Evolutionary conservation across 1,140 invertebrate species (phyloP), one percentile per base, ranked within the genome.

Genomic region (Andrena cerasifolii): DNA sequence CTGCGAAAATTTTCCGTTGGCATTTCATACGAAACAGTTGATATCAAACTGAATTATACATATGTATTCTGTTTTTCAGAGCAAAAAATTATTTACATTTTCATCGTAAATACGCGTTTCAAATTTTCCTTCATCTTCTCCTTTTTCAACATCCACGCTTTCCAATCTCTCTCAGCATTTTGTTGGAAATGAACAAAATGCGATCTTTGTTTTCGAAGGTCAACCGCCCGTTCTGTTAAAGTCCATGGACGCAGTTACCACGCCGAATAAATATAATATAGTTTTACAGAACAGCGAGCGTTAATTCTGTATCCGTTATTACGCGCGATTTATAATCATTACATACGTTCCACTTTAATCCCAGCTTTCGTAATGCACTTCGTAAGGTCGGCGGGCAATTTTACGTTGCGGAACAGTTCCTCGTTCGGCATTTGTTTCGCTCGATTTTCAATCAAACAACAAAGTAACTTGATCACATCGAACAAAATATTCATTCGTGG

Each of bases 341-440:
- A 59, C 54, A 0, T 53, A 70, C 74, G n/a, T 31, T n/a, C 24
- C 28, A 58, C 66, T 21, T 74, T 24, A 3, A 33, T 2, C 3
- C 8, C 18, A 24, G 8, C 18, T 53, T 43, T 24, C 6, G 21
- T 24, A 1, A 74, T 31, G 36, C 31, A 43, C 26, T 5, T 65
- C n/a, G 3, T 1, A 21, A 74, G n/a, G 10, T 40, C 36, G 3
- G 36, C 10, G 3, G 36, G 3, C 12, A 66, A 24, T 10, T 45
- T 21, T 6, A 0, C 4, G 1, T 31, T 18, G 1, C 7, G 6
- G 0, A 7, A 24, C 45, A 12, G 10, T 31, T 45, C 1, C 12
- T 24, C 26, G 7, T 33, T 4, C 1, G 28, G 7, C 10, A 7
- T 16, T 1, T 14, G 56, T 8, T 36, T 26, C 5, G 21, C 1